phyloP scores from a whole-genome alignment of 2,113 vertebrate species.

The Peromyscus polionotus region DNA sequence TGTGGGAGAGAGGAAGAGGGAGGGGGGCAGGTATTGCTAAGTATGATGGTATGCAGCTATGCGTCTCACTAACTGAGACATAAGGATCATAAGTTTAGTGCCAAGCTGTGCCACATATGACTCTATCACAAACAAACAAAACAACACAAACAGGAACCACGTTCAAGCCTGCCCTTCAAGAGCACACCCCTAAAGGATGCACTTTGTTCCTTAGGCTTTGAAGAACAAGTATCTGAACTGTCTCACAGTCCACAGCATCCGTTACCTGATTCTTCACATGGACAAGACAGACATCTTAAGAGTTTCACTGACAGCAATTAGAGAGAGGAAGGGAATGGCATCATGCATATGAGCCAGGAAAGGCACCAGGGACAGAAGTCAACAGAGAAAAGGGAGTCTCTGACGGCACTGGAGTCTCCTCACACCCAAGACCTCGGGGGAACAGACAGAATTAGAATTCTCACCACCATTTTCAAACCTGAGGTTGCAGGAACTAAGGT shows the following conservation, averaged over 20 bases:
- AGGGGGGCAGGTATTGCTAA: neutral
- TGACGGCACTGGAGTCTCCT: neutral
- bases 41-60: neutral
- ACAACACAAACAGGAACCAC: neutral
- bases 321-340: neutral
- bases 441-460: neutral
- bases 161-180: neutral
- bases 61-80: neutral
- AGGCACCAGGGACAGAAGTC: neutral
- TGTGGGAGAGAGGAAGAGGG: neutral
- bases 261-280: neutral
- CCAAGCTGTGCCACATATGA: neutral
- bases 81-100: neutral
- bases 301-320: neutral
- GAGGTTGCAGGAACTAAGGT: neutral
- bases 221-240: neutral
- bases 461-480: neutral
- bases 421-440: accelerated
- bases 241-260: neutral
- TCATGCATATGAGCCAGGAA: neutral
- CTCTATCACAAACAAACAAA: neutral
- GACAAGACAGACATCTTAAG: neutral
- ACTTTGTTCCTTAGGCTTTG: neutral
- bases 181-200: neutral
- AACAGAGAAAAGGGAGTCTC: neutral